Evolutionary conservation across 1,140 invertebrate species (phyloP).

Genomic region (Conopomorpha cramerella): DNA sequence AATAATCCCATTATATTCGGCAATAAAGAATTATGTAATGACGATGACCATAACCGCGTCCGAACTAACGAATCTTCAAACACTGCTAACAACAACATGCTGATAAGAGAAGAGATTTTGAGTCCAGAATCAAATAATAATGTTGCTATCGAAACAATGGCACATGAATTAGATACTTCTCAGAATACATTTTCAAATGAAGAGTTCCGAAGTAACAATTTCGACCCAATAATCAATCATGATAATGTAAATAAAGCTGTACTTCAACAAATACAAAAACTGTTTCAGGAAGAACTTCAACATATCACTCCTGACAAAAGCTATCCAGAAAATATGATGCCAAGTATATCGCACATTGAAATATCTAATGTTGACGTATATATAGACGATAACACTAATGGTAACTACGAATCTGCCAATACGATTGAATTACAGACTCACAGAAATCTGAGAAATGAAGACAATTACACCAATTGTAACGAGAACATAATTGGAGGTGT

Average conservation of each 20-base stretch:
- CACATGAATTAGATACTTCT: no score
- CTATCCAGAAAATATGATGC: slow-evolving; percentile 13
- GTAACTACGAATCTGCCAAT: slow-evolving; percentile 8
- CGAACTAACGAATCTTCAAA: slow-evolving; percentile 16
- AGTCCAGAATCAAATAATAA: no score
- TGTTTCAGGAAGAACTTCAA: slow-evolving; percentile 39
- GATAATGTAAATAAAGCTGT: slow-evolving; percentile 41
- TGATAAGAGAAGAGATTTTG: no score
- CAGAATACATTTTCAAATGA: no score
- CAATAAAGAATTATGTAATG: slow-evolving; percentile 37
- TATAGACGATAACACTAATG: slow-evolving; percentile 20
- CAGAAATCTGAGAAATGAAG: slow-evolving; percentile 9
- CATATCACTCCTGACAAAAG: slow-evolving; percentile 14
- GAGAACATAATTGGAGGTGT: slow-evolving; percentile 31
- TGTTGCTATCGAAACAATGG: no score
- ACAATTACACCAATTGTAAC: no score
- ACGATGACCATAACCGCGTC: slow-evolving; percentile 15
- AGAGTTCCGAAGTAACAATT: no score
- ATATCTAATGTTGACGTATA: slow-evolving; percentile 40
- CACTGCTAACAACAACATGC: slow-evolving; percentile 25
- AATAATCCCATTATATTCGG: slow-evolving; percentile 53
- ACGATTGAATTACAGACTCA: slow-evolving; percentile 15
- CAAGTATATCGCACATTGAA: slow-evolving; percentile 40
- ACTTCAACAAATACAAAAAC: slow-evolving; percentile 46
- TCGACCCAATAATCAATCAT: no score